These are phyloP conservation scores for Bos javanicus DNA, from an alignment of 2,113 vertebrate genomes.

Conservation along the genomic window DNA sequence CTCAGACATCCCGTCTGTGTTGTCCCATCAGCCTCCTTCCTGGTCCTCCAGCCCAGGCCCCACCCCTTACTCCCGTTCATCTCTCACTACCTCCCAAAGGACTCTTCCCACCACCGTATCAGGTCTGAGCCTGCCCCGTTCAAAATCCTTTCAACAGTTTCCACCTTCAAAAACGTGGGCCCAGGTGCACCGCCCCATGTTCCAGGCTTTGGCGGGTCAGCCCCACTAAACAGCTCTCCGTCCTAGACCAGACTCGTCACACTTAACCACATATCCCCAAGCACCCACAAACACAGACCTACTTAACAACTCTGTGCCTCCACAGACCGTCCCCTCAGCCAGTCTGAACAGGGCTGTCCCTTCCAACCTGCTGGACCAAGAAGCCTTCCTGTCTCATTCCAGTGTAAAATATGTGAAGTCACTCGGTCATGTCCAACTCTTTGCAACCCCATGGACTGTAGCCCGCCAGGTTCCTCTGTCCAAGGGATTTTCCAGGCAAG, in stretches of 20 bases:
- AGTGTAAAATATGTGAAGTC: not conserved
- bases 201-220: not conserved
- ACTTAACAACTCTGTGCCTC: too few relatives aligned
- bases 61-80: rapidly evolving
- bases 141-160: not conserved
- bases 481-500: not conserved
- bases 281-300: not conserved
- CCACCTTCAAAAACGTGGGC: not conserved
- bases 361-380: not conserved
- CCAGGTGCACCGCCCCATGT: rapidly evolving
- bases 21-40: not conserved
- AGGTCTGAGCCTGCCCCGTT: not conserved
- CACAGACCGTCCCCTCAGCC: rapidly evolving
- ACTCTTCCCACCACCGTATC: rapidly evolving
- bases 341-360: not conserved
- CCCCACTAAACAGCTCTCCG: not conserved
- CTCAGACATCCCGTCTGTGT: rapidly evolving
- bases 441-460: not conserved
- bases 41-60: not conserved
- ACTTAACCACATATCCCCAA: too few relatives aligned
- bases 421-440: rapidly evolving
- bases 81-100: not conserved
- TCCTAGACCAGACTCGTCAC: not conserved
- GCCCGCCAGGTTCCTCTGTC: not conserved
- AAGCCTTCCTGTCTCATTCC: not conserved